phyloP scores from a whole-genome alignment of 2,797 vertebrate genomes.

The Myotis planiceps region DNA sequence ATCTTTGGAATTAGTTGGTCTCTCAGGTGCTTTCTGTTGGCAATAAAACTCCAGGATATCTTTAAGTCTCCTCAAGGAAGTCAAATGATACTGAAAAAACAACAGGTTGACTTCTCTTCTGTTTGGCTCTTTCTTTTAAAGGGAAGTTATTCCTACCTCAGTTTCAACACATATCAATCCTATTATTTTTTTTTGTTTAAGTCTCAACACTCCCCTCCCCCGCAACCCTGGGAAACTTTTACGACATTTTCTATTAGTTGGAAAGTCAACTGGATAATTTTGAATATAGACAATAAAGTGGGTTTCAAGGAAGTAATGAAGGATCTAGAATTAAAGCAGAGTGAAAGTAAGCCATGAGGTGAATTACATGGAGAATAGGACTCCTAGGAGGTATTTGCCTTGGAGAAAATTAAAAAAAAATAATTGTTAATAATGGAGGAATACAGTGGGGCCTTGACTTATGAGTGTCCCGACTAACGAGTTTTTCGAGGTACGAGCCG shows the following conservation, averaged over 20 bases:
- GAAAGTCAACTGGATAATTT: background rate
- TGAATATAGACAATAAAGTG: background rate
- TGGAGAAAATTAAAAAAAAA: background rate
- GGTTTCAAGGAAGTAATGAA: background rate
- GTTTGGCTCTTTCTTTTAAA: background rate
- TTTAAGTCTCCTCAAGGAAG: constrained; percentile 44
- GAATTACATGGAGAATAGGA: background rate
- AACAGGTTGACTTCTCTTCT: background rate
- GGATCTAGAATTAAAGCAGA: background rate
- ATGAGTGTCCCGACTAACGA: too few relatives aligned
- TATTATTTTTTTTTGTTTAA: background rate
- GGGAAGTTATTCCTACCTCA: background rate
- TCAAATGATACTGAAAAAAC: constrained; percentile 29
- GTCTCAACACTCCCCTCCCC: background rate
- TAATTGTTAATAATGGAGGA: background rate
- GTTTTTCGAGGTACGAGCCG: too few relatives aligned
- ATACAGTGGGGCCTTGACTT: background rate
- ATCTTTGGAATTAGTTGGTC: constrained; percentile 67
- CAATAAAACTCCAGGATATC: constrained; percentile 70
- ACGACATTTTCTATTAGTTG: background rate
- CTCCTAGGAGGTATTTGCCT: background rate
- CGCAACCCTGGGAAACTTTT: background rate
- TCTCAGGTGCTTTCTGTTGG: constrained; percentile 60
- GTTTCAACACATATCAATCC: background rate
- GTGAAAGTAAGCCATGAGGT: background rate